Percentiles rank a stretch among this genome's conserved stretches.
These are phyloP conservation scores for Bradypus variegatus DNA, from an alignment of 2,797 vertebrate genomes.

Conservation along the genomic window DNA sequence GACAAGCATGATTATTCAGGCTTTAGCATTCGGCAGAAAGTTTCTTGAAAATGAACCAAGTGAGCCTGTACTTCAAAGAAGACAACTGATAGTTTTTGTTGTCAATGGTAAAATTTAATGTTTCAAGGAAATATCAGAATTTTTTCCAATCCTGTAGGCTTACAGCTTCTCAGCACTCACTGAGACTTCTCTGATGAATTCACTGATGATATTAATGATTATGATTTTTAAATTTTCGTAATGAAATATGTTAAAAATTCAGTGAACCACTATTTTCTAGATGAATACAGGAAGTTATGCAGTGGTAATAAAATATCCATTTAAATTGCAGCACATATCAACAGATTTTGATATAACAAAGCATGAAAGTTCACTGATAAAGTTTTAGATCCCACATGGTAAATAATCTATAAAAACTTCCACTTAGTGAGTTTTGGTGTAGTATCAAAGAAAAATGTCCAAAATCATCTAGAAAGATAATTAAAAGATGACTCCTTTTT, in stretches of 20 bases:
- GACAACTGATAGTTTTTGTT: slow-evolving; percentile 3
- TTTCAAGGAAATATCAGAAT: not conserved
- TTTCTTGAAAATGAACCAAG: slow-evolving; percentile 40
- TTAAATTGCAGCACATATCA: not conserved
- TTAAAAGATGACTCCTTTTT: not conserved
- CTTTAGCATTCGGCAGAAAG: slow-evolving; percentile 31
- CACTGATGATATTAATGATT: not conserved
- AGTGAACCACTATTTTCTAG: slow-evolving; percentile 15
- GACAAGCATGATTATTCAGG: slow-evolving; percentile 21
- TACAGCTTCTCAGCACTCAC: slow-evolving; percentile 2
- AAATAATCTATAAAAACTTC: not conserved
- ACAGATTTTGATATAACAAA: not conserved
- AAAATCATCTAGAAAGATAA: not conserved
- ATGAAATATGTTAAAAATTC: slow-evolving; percentile 32
- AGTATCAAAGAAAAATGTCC: slow-evolving; percentile 4
- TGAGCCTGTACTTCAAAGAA: not conserved
- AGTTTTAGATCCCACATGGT: not conserved
- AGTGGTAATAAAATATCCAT: not conserved
- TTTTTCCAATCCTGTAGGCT: not conserved
- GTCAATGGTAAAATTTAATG: slow-evolving; percentile 8
- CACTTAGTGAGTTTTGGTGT: not conserved
- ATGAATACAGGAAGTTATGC: not conserved
- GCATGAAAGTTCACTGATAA: not conserved
- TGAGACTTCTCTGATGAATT: not conserved
- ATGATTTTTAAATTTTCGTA: not conserved